phyloP scores from a whole-genome alignment of 2,797 vertebrate genomes.

The Myripristis jacobus region DNA sequence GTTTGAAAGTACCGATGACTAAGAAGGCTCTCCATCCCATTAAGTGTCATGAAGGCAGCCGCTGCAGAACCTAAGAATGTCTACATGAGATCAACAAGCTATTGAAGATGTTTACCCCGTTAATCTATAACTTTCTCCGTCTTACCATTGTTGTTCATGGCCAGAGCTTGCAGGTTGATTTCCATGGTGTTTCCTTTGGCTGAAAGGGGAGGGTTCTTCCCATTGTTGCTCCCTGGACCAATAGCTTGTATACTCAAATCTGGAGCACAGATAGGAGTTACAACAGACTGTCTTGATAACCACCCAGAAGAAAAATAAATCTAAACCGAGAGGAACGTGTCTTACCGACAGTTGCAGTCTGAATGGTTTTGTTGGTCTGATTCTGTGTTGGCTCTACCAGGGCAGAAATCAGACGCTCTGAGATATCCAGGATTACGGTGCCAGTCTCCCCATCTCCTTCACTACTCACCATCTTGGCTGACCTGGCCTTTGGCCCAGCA shows the following conservation, averaged over 20 bases:
- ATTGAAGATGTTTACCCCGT: background rate
- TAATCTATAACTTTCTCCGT: background rate
- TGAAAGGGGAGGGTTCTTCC: slow-evolving; percentile 8
- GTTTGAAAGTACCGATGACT: slow-evolving; percentile 67
- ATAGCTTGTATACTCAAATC: slow-evolving; percentile 51
- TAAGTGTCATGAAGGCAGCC: slow-evolving; percentile 65
- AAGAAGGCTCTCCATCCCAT: slow-evolving; percentile 72
- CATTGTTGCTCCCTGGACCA: slow-evolving; percentile 7
- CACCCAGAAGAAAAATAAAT: background rate
- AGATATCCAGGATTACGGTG: slow-evolving; percentile 62
- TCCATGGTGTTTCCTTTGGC: slow-evolving; percentile 64
- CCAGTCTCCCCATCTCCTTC: slow-evolving; percentile 46
- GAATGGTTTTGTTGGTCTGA: slow-evolving; percentile 38
- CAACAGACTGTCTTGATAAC: background rate
- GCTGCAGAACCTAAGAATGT: slow-evolving; percentile 64
- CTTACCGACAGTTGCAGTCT: slow-evolving; percentile 61
- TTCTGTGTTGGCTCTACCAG: slow-evolving; percentile 37
- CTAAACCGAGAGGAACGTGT: background rate
- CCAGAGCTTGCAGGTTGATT: slow-evolving; percentile 59
- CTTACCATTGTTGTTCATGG: slow-evolving; percentile 65
- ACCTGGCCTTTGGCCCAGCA: slow-evolving; percentile 24
- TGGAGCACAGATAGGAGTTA: slow-evolving; percentile 14
- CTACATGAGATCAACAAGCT: background rate
- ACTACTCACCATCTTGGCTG: slow-evolving; percentile 24
- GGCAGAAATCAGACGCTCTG: slow-evolving; percentile 53